Percentiles rank a stretch among this genome's conserved stretches.
phyloP scores from a whole-genome alignment of 2,797 vertebrate genomes.

The Scleropages formosus region DNA sequence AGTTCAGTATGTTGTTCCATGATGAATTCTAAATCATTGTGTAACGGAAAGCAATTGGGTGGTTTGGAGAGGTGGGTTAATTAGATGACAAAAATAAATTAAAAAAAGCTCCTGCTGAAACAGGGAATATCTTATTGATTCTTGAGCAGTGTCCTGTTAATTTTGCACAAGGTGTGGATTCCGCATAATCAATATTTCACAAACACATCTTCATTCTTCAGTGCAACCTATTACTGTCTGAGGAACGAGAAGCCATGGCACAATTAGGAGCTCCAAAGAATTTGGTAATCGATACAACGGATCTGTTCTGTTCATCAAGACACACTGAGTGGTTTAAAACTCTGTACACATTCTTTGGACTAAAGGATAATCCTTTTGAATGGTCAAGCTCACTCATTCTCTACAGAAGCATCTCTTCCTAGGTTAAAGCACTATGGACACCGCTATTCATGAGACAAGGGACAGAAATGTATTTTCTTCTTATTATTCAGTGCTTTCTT shows the following conservation, averaged over 20 bases:
- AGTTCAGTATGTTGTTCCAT: neutral
- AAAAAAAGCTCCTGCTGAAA: neutral
- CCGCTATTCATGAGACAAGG: neutral
- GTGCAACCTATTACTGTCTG: constrained; percentile 70
- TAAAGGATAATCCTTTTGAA: constrained; percentile 27
- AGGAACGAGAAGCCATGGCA: constrained; percentile 72
- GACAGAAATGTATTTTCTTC: neutral
- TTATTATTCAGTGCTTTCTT: neutral
- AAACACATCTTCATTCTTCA: constrained; percentile 70
- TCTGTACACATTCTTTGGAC: constrained; percentile 24
- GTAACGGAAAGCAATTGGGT: neutral
- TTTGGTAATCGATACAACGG: constrained; percentile 58
- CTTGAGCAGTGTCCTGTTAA: constrained; percentile 71
- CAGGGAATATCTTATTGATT: constrained; percentile 70
- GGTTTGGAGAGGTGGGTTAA: constrained; percentile 9
- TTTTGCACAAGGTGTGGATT: constrained; percentile 74
- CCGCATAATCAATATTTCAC: constrained; percentile 74
- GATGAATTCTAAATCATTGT: constrained; percentile 2
- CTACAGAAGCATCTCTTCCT: neutral
- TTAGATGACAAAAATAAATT: constrained; percentile 25
- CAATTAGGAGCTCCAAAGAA: constrained; percentile 74
- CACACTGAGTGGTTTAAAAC: constrained; percentile 25
- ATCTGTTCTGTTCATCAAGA: constrained; percentile 32
- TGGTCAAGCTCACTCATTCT: constrained; percentile 2
- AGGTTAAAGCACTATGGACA: neutral